These are phyloP conservation scores for Ornithoptera priamus DNA, from an alignment of 2,888 invertebrate species.

Conservation along the genomic window DNA sequence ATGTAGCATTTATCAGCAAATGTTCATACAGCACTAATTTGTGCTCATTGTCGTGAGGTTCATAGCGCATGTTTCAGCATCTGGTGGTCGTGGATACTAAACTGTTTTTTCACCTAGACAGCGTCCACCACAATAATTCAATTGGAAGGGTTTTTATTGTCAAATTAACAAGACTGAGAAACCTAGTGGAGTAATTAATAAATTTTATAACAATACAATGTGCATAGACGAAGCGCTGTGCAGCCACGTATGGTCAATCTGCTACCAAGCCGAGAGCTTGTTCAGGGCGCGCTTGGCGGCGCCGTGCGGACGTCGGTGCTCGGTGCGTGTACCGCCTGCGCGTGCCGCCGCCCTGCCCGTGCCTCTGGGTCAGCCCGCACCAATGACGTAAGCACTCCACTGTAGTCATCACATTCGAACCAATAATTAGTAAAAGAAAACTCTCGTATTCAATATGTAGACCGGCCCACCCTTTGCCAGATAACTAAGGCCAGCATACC, in stretches of 20 bases:
- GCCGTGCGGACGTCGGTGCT: slow-evolving; percentile 87
- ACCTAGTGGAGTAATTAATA: background rate
- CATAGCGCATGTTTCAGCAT: too few relatives aligned
- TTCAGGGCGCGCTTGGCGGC: slow-evolving; percentile 81
- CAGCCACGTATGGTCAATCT: slow-evolving; percentile 89
- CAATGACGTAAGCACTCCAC: slow-evolving; percentile 77
- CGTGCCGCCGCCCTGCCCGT: slow-evolving; percentile 77
- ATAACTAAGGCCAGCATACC: too few relatives aligned
- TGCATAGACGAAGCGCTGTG: slow-evolving; percentile 84
- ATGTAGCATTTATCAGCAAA: too few relatives aligned
- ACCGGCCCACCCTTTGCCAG: too few relatives aligned
- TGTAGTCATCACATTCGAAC: background rate
- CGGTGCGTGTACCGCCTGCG: slow-evolving; percentile 78
- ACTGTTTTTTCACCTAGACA: too few relatives aligned
- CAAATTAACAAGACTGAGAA: too few relatives aligned
- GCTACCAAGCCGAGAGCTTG: slow-evolving; percentile 89
- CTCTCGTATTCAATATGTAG: too few relatives aligned
- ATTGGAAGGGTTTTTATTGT: too few relatives aligned
- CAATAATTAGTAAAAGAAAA: background rate
- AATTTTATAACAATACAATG: background rate
- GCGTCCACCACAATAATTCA: too few relatives aligned
- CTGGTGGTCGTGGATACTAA: too few relatives aligned
- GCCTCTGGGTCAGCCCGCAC: slow-evolving; percentile 86
- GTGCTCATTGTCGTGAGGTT: too few relatives aligned
- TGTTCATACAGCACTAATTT: too few relatives aligned